Conservation (phyloP, 2,113 vertebrate genomes). For the Microtus ochrogaster region DNA sequence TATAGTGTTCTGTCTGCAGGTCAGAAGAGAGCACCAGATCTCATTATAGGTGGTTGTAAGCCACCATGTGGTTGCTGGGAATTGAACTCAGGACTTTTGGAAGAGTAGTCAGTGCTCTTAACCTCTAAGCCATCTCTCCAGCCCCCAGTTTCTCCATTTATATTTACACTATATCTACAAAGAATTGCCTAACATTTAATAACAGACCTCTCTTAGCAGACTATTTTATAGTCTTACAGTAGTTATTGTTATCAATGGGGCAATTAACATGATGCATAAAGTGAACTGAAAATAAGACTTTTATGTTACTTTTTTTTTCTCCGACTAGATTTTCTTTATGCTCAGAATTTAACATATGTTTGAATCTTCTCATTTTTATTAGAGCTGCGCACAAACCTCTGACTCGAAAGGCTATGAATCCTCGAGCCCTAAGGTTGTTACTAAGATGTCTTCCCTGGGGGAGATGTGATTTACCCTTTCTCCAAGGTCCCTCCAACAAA, state of each 20-base stretch:
- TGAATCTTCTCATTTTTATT: constrained; percentile 45
- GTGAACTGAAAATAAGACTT: not conserved
- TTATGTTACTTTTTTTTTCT: not conserved
- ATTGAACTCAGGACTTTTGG: no score
- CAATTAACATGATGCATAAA: constrained; percentile 8
- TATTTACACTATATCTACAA: not conserved
- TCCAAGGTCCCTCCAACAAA: not conserved
- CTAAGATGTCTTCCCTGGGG: not conserved
- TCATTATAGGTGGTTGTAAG: no score
- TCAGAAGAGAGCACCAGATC: no score
- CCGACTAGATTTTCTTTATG: not conserved
- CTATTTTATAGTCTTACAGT: not conserved
- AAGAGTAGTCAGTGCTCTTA: no score
- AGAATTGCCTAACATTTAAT: not conserved
- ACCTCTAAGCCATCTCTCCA: no score
- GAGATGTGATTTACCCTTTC: not conserved
- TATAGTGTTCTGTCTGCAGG: no score
- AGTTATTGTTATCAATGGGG: not conserved
- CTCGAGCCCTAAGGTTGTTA: not conserved
- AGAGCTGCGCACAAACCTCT: not conserved
- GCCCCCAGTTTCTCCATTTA: not conserved
- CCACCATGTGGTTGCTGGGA: no score
- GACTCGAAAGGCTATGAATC: not conserved
- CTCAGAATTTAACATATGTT: constrained; percentile 21
- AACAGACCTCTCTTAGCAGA: not conserved